Evolutionary conservation across 2,888 invertebrate genomes (phyloP).

Genomic region (Philonicus albiceps): DNA sequence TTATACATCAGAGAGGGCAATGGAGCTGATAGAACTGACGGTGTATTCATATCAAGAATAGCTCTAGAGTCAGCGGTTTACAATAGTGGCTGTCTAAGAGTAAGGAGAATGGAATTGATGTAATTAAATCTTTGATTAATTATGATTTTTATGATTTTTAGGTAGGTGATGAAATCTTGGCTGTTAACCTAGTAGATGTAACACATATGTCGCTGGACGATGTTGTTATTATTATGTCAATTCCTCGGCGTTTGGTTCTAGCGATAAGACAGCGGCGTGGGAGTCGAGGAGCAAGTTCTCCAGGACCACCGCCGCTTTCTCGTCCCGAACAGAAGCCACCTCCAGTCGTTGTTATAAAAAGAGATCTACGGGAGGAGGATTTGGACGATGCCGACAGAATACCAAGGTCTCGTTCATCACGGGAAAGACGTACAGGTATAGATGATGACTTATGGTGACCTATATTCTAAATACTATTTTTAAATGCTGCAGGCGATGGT

Average conservation of each 20-base stretch:
- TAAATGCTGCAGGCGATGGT: constrained; percentile 71
- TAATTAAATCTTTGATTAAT: not conserved
- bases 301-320: constrained; percentile 66
- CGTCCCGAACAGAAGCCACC: constrained; percentile 84
- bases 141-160: constrained; percentile 53
- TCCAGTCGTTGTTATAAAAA: constrained; percentile 90
- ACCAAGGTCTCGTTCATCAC: constrained; percentile 63
- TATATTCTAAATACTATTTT: constrained; percentile 44
- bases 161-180: constrained; percentile 98
- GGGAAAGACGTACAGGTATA: constrained; percentile 65
- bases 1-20: constrained; percentile 99
- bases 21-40: constrained; percentile 92
- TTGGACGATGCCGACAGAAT: constrained; percentile 70
- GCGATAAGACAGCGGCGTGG: constrained; percentile 89
- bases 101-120: constrained; percentile 54
- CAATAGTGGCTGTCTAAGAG: constrained; percentile 94
- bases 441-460: constrained; percentile 52
- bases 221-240: constrained; percentile 99
- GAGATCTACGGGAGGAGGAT: constrained; percentile 85
- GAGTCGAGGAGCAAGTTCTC: constrained; percentile 63
- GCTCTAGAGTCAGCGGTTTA: constrained; percentile 97
- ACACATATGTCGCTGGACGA: constrained; percentile 98
- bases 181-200: constrained; percentile 97
- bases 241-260: constrained; percentile 92
- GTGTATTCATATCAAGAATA: constrained; percentile 95